phyloP scores from a whole-genome alignment of 2,797 vertebrate species.

The Acrocephalus scirpaceus region DNA sequence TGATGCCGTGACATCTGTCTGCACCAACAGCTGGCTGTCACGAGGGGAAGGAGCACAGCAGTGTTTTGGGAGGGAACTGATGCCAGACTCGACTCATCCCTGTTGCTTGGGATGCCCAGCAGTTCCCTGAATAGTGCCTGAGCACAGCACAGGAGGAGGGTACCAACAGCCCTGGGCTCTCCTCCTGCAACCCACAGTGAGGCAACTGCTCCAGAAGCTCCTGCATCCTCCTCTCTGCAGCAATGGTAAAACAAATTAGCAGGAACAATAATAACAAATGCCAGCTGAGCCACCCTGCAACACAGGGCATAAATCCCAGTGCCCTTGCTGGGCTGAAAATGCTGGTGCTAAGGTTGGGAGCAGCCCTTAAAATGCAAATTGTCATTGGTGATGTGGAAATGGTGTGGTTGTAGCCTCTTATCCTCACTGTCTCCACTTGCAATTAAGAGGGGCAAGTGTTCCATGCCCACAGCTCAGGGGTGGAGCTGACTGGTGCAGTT shows the following conservation, averaged over 20 bases:
- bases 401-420: neutral
- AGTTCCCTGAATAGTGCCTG: neutral
- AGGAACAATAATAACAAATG: neutral
- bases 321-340: neutral
- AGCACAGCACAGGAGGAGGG: neutral
- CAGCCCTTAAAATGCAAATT: neutral
- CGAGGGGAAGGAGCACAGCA: neutral
- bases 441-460: neutral
- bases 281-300: neutral
- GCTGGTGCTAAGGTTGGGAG: neutral
- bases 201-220: neutral
- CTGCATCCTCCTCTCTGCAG: neutral
- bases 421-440: neutral
- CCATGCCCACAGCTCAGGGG: rapidly evolving
- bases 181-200: neutral
- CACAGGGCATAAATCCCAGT: neutral
- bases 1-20: neutral
- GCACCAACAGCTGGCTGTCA: neutral
- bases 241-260: neutral
- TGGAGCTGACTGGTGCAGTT: neutral
- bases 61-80: neutral
- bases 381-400: neutral
- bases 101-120: neutral
- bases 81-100: neutral
- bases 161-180: neutral